Percentiles rank a stretch among this genome's conserved stretches.
Evolutionary conservation across 2,797 vertebrate genomes (phyloP).

Genomic region (Lycodopsis pacificus): DNA sequence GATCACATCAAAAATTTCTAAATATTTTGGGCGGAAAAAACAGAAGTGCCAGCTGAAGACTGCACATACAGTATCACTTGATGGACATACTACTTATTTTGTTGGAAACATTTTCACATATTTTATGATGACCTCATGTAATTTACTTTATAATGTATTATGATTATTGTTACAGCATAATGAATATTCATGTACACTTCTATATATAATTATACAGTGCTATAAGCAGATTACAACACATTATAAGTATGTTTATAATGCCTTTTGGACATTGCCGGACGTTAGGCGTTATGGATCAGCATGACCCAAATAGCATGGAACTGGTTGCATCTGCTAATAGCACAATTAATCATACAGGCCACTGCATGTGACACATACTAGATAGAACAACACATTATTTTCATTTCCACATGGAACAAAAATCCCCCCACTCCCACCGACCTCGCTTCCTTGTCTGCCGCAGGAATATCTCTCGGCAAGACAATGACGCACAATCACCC

Average conservation of each 20-base stretch:
- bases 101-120: not conserved
- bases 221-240: not conserved
- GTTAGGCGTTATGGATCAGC: conserved; percentile 26
- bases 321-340: conserved; percentile 67
- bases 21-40: not conserved
- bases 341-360: conserved; percentile 75
- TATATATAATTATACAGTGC: not conserved
- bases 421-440: conserved; percentile 65
- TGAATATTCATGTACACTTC: not conserved
- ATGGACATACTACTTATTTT: not conserved
- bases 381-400: conserved; percentile 71
- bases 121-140: not conserved
- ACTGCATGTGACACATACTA: conserved; percentile 64
- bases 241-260: not conserved
- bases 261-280: not conserved
- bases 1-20: not conserved
- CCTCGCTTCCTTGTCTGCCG: conserved; percentile 64
- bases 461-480: conserved; percentile 80
- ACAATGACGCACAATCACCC: conserved; percentile 83
- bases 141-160: not conserved
- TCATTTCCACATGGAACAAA: conserved; percentile 68
- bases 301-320: conserved; percentile 49
- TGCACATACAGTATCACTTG: not conserved
- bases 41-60: not conserved
- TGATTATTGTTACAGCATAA: not conserved